Evolutionary conservation across 2,113 vertebrate species (phyloP).

Genomic region (Microcebus tavaratra): DNA sequence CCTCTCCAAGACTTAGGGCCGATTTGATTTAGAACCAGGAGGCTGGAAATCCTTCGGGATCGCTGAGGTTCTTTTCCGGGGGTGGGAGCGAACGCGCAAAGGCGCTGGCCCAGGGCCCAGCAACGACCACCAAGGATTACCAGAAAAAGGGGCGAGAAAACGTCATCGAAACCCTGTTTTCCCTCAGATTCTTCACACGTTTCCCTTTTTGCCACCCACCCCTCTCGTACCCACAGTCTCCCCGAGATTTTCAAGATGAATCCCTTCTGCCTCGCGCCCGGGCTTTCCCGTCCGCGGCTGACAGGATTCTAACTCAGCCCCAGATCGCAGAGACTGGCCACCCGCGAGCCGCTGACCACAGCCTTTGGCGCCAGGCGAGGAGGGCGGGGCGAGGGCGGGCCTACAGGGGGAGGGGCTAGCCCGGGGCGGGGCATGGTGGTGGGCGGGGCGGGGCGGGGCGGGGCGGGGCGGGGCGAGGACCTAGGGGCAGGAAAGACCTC

Average conservation of each 20-base stretch:
- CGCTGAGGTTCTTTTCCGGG: accelerated
- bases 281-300: background rate
- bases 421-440: accelerated
- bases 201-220: background rate
- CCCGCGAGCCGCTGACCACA: accelerated
- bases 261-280: background rate
- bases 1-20: background rate
- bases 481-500: accelerated
- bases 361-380: accelerated
- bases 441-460: accelerated
- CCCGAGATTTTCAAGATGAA: background rate
- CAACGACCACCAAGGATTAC: accelerated
- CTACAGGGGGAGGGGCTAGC: no score
- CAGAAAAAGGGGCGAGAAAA: no score
- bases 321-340: accelerated
- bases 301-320: background rate
- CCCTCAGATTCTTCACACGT: background rate
- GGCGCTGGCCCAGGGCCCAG: background rate
- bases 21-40: background rate
- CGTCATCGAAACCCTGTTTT: background rate
- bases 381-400: background rate
- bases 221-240: background rate
- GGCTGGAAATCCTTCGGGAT: background rate
- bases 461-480: accelerated
- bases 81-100: no score